phyloP scores from a whole-genome alignment of 2,113 vertebrate species.

The Nannospalax galili region DNA sequence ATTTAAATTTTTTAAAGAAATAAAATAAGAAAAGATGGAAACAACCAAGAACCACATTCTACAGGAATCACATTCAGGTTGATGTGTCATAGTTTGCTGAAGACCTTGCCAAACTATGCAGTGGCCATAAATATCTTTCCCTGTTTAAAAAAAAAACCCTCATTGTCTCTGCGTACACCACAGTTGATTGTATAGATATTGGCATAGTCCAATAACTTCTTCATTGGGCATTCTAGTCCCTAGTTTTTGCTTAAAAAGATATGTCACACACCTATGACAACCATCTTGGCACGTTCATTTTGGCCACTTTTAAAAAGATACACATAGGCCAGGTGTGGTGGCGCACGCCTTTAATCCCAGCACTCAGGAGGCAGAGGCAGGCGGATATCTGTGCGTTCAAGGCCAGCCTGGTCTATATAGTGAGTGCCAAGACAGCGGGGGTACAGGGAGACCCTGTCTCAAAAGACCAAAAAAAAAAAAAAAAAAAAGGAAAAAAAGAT shows the following conservation, averaged over 20 bases:
- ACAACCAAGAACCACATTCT: too few relatives aligned
- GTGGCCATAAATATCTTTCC: background rate
- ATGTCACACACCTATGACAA: background rate
- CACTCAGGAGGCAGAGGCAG: too few relatives aligned
- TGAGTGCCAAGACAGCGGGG: too few relatives aligned
- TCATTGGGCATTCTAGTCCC: background rate
- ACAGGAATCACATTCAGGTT: too few relatives aligned
- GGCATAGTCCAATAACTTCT: background rate
- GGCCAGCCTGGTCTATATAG: too few relatives aligned
- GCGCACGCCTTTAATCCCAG: too few relatives aligned
- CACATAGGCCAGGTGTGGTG: too few relatives aligned
- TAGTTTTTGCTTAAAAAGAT: background rate
- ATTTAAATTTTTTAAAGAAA: background rate
- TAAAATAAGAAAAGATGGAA: conserved; percentile 10
- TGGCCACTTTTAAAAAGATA: background rate
- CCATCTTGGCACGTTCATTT: background rate
- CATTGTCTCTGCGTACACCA: background rate
- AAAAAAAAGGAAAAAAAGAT: too few relatives aligned
- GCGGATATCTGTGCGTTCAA: too few relatives aligned
- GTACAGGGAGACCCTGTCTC: too few relatives aligned
- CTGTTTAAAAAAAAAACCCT: background rate
- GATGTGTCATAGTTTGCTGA: background rate
- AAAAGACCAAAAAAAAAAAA: too few relatives aligned
- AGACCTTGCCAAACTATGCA: background rate
- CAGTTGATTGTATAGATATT: background rate